Conservation (phyloP, 1,140 invertebrate species). For the Nebria ingens region DNA sequence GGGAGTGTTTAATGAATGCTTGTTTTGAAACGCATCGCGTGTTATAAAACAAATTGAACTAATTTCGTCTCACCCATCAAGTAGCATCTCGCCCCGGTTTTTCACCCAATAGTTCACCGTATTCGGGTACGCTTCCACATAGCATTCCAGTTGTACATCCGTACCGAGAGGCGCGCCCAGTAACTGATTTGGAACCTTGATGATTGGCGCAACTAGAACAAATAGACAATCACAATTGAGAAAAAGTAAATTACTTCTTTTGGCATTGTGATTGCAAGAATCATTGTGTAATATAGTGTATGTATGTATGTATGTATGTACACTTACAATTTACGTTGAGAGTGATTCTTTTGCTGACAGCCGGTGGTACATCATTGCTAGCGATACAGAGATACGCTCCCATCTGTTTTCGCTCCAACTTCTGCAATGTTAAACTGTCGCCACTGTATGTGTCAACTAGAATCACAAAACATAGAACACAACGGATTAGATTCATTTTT, state of each 20-base stretch:
- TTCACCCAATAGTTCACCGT: constrained; percentile 46
- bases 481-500: no score
- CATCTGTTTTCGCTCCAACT: constrained; percentile 59
- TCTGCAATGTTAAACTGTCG: constrained; percentile 48
- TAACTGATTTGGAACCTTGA: constrained; percentile 41
- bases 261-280: no score
- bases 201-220: constrained; percentile 39
- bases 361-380: constrained; percentile 63
- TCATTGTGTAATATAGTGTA: not conserved
- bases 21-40: no score
- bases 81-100: constrained; percentile 37
- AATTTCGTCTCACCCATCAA: constrained; percentile 34
- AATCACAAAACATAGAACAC: no score
- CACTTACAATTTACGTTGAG: constrained; percentile 68
- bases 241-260: no score
- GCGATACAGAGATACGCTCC: constrained; percentile 66
- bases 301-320: not conserved
- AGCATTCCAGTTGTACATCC: constrained; percentile 41
- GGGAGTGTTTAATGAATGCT: no score
- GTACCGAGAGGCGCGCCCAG: constrained; percentile 41
- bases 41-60: not conserved
- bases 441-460: constrained; percentile 48
- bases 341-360: constrained; percentile 62
- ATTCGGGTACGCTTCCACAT: constrained; percentile 48
- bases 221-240: constrained; percentile 13